phyloP scores from a whole-genome alignment of 2,888 invertebrate species.

The Callyntrura guangdongensis region DNA sequence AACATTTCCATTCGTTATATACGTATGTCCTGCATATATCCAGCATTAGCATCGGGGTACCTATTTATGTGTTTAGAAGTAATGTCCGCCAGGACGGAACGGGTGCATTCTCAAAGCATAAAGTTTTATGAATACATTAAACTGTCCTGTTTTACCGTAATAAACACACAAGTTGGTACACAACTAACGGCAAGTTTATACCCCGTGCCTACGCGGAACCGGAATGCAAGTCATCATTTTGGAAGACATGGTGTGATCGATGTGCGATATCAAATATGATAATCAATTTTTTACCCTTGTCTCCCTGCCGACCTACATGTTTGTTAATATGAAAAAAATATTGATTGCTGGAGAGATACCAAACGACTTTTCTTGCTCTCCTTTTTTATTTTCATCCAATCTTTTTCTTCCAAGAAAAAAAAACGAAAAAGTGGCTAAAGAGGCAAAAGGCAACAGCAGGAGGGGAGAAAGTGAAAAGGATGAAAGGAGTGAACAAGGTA shows the following conservation, averaged over 20 bases:
- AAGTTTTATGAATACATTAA: slow-evolving; percentile 21
- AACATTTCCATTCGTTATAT: slow-evolving; percentile 4
- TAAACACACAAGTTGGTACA: slow-evolving; percentile 14
- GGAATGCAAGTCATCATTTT: slow-evolving; percentile 41
- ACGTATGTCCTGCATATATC: neutral
- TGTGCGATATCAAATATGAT: neutral
- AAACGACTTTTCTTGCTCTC: neutral
- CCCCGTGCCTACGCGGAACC: neutral
- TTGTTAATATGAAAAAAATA: neutral
- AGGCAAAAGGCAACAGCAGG: neutral
- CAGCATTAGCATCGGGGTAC: neutral
- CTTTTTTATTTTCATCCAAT: neutral
- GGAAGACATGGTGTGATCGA: neutral
- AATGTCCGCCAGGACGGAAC: neutral
- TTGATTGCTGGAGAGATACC: neutral
- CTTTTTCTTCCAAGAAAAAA: neutral
- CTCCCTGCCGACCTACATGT: slow-evolving; percentile 13
- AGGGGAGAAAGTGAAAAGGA: slow-evolving; percentile 14
- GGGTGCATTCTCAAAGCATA: neutral
- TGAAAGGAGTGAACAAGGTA: slow-evolving; percentile 43
- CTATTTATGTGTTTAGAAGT: neutral
- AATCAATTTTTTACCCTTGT: neutral
- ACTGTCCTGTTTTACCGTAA: neutral
- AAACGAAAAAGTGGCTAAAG: neutral
- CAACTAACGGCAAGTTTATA: neutral